Evolutionary conservation across 2,888 invertebrate genomes (phyloP).

Genomic region (Chorisops tibialis): DNA sequence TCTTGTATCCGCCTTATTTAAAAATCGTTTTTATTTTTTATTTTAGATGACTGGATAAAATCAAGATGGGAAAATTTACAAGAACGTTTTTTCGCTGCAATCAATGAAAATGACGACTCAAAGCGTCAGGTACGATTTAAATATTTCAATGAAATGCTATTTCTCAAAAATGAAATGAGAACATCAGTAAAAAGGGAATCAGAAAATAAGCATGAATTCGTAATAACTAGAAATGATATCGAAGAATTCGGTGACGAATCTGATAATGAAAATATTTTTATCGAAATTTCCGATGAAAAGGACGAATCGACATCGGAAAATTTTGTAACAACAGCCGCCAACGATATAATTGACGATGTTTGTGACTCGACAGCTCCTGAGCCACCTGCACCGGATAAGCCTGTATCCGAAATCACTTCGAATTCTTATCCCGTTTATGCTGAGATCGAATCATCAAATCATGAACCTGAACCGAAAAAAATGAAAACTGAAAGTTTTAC

Average conservation of each 20-base stretch:
- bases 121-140: conserved; percentile 8
- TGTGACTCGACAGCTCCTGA: no score
- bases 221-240: conserved; percentile 11
- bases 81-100: conserved; percentile 9
- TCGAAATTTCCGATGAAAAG: background rate
- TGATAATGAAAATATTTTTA: conserved; percentile 10
- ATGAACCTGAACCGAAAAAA: no score
- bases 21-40: background rate
- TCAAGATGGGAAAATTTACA: conserved; percentile 26
- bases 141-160: conserved; percentile 25
- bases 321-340: no score
- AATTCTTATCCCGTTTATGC: no score
- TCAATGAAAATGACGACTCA: background rate
- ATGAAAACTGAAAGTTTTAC: no score
- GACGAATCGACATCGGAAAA: no score
- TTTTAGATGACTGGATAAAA: conserved; percentile 25
- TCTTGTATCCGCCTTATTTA: no score
- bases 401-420: no score
- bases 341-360: no score
- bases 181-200: background rate
- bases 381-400: no score
- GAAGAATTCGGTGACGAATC: conserved; percentile 9
- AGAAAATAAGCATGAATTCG: conserved; percentile 3
- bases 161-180: background rate
- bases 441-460: no score